These are phyloP conservation scores for Dyspetes luteomarginatus DNA, from an alignment of 2,888 invertebrate genomes.

Conservation along the genomic window DNA sequence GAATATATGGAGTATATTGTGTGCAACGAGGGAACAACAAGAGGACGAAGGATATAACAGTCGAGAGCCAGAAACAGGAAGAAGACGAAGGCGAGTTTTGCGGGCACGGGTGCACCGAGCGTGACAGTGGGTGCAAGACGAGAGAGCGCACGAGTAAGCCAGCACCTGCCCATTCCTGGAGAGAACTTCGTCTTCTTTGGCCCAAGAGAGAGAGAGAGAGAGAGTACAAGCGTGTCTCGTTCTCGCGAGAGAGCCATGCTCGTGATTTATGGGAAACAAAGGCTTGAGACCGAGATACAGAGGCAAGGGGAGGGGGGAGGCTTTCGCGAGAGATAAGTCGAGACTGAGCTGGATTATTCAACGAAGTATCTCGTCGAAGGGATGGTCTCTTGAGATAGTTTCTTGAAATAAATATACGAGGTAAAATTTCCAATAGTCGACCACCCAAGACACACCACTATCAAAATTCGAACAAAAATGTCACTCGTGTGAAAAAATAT, in stretches of 20 bases:
- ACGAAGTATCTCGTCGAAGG: neutral
- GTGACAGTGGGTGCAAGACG: constrained; percentile 80
- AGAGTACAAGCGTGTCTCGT: constrained; percentile 33
- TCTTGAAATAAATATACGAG: neutral
- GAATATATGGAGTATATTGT: constrained; percentile 36
- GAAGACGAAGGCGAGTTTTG: constrained; percentile 72
- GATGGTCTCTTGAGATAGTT: neutral
- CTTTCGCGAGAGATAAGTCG: neutral
- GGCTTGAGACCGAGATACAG: constrained; percentile 22
- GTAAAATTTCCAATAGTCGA: too few relatives aligned
- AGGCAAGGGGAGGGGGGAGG: neutral
- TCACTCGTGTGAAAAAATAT: too few relatives aligned
- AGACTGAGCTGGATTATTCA: constrained; percentile 3
- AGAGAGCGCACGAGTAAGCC: constrained; percentile 59
- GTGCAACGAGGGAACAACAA: constrained; percentile 46
- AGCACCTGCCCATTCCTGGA: constrained; percentile 82
- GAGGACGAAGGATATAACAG: constrained; percentile 64
- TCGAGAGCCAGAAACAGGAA: constrained; percentile 70
- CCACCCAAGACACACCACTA: too few relatives aligned
- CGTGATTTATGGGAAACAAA: constrained; percentile 63
- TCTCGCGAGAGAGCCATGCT: constrained; percentile 18
- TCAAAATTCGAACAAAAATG: too few relatives aligned
- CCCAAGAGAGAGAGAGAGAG: neutral
- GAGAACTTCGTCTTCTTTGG: constrained; percentile 60
- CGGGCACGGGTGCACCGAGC: constrained; percentile 81